phyloP scores from a whole-genome alignment of 2,797 vertebrate species.

The Cuculus canorus region DNA sequence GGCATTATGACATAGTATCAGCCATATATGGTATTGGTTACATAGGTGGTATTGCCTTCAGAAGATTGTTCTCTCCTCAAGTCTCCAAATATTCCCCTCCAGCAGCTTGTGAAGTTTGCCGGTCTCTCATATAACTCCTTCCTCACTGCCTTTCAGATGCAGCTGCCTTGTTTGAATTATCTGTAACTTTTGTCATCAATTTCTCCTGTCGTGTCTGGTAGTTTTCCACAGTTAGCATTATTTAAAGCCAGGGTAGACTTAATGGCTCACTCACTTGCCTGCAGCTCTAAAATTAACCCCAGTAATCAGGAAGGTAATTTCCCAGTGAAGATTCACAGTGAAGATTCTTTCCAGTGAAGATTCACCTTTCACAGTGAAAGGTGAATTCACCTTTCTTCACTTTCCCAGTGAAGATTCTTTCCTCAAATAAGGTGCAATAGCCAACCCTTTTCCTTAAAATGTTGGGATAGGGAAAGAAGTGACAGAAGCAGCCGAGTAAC shows the following conservation, averaged over 20 bases:
- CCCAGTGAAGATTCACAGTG: neutral
- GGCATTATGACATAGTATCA: neutral
- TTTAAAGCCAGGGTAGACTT: neutral
- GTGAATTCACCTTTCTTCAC: too few species aligned
- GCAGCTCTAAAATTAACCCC: neutral
- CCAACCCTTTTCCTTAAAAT: neutral
- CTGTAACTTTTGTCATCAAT: neutral
- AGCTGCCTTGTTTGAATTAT: fast-evolving
- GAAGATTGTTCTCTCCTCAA: neutral
- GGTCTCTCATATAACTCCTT: neutral
- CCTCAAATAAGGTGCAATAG: neutral
- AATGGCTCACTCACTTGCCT: neutral
- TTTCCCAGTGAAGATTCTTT: neutral
- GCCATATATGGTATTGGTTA: neutral
- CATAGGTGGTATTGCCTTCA: neutral
- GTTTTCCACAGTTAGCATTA: neutral
- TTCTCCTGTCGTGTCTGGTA: neutral
- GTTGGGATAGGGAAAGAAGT: neutral
- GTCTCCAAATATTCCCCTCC: neutral
- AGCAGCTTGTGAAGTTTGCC: neutral
- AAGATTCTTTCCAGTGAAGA: neutral
- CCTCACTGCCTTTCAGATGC: neutral
- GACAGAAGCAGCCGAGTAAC: neutral
- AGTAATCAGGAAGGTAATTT: neutral
- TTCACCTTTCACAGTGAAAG: neutral